Evolutionary conservation across 53 echinoderm and acorn worm species (phyloP), one percentile per base, ranked within the genome.

Genomic region (Temnopleurus reevesii): DNA sequence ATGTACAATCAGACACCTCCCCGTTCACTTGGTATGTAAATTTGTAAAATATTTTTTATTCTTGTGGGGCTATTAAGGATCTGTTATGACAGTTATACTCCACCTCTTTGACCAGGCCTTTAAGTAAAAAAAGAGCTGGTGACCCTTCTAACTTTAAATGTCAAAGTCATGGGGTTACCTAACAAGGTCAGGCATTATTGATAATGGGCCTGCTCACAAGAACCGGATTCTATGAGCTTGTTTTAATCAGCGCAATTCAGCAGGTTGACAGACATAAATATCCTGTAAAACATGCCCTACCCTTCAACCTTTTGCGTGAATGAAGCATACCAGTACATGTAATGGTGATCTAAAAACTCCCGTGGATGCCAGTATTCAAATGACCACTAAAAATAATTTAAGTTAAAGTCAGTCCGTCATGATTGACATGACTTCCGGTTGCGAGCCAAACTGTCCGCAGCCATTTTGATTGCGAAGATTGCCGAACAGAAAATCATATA

Each of bases 251-350:
- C 34, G 30, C 33, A 63, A 63, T 71, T 71, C 23, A 41, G 9
- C 71, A 71, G 71, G 71, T 21, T 71, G 71, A 71, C 41, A 41
- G 71, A 71, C 71, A 71, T 41, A 41, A 71, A 71, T 71, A 38
- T 71, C 71, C 71, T 71, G 71, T 71, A 41, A 2, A n/a, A 21
- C 71, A 17, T 71, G 71, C 41, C 41, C 71, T 71, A 71, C 41
- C 71, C 71, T 71, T 71, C 71, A 36, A 71, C 38, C 23, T 15
- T 12, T 49, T 9, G 9, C 9, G 10, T 12, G 49, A 9, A 12
- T 49, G 49, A 15, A 15, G 9, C 15, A 15, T 41, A 66, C 12
- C 12, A 63, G 31, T 71, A 41, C 41, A 71, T n/a, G 71, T 71
- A 38, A n/a, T n/a, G n/a, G n/a, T n/a, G n/a, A n/a, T n/a, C n/a